Evolutionary conservation across 2,113 vertebrate genomes (phyloP), one percentile per base, ranked within the genome.

Genomic region (Galeopterus variegatus): DNA sequence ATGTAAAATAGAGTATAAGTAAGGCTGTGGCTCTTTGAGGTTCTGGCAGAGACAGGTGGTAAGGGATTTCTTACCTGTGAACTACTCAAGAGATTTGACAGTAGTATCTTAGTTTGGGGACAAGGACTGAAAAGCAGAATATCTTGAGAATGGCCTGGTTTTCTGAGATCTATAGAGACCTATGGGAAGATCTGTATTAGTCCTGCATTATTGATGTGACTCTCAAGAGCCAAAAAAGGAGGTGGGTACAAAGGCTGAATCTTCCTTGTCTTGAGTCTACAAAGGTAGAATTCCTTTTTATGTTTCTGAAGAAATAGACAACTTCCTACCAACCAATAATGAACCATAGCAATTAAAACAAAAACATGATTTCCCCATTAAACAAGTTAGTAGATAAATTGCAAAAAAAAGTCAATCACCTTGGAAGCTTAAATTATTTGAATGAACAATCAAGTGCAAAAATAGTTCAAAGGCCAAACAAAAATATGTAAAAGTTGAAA

Each of bases 351-450:
- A 88, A 50, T 94, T 60, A 36, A 84, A 84, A 45, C 19, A 48
- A 48, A 76, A 84, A 5, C 9, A 54, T 72, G 15, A 36, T 54
- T 84, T 77, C 50, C 10, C 6, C 69, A 12, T 31, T 83, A 91
- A 79, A 88, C 6, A 72, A 54, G 31, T 88, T 19, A 54, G 1
- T 70, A 48, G 33, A 33, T n/a, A 76, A 87, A 45, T 36, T 77
- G 5, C 10, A 90, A 70, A 60, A 90, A 90, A 5, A 60, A 2
- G 6, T 52, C 2, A 14, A n/a, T 52, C 18, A 33, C 23, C 24
- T 93, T 62, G 26, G 70, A 97, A 69, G 7, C 5, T 62, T 91
- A 24, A 88, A 62, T 67, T 84, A 65, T 79, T 84, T 75, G 48
- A 75, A 5, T 52, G 9, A 36, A 93, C n/a, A 28, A 54, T 77